Base-by-base conservation (phyloP, 1,140 invertebrate genomes). In the Nasonia giraulti region DNA sequence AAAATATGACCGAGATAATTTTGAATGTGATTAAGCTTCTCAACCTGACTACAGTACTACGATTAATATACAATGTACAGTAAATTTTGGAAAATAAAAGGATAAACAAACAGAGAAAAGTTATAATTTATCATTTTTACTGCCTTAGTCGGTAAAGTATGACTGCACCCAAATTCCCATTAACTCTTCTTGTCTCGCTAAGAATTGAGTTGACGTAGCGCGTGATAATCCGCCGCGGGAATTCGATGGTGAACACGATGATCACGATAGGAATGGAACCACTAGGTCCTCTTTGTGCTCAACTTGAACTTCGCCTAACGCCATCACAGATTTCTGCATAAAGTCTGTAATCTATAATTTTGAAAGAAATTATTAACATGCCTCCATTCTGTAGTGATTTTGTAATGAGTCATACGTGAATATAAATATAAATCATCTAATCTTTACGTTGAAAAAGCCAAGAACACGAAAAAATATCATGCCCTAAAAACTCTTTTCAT, bases 231-330 rank as follows among this genome's bases (percentile, higher is more conserved):
- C 68, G 7, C 47, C 33, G 27, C 74, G 66, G 71, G 80, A 27
- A 73, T 80, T 55, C 14, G 33, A 69, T 82, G 80, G 85, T 40
- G 85, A 83, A 86, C 83, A 71, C 47, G 31, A 76, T 12, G 87
- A 91, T 93, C 92, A 93, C 88, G 92, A 92, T 71, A 92, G 93
- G 92, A 97, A 97, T 8, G 96, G 96, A 23, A 97, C 96, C 62
- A 97, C 96, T 87, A 97, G 91, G 89, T 97, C 96, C 90, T 97
- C 96, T 90, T 96, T 96, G 88, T 97, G 96, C 89, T 96, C 95
- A 80, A 97, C 96, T 91, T 95, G 95, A 5, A 97, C 93, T 80
- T 96, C 95, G 62, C 94, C 94, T 83, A 96, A 93, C 27, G 96
- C 96, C n/a, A 93, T 91, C 2, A 94, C 93, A n/a, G 95, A 95